Conservation (phyloP, 2,797 vertebrate species). For the Chrysocyon brachyurus region DNA sequence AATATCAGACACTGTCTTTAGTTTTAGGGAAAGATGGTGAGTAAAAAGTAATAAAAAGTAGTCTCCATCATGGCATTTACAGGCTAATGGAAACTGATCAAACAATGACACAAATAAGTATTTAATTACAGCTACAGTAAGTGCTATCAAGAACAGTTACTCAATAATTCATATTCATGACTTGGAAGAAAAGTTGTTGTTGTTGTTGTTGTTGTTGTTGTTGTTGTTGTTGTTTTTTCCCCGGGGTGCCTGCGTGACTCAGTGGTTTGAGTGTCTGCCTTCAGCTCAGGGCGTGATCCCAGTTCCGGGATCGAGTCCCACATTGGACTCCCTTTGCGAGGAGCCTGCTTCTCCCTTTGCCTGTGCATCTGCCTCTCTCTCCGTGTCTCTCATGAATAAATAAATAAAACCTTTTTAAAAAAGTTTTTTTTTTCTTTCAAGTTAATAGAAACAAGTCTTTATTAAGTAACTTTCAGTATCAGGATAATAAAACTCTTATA, state of each 20-base stretch:
- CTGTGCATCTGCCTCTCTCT: too few species aligned
- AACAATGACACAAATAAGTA: not conserved
- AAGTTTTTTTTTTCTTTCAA: not conserved
- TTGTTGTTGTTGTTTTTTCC: too few species aligned
- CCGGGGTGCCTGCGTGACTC: too few species aligned
- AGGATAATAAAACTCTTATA: conserved; percentile 94
- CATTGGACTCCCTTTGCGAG: too few species aligned
- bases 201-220: not conserved
- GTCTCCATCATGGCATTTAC: not conserved
- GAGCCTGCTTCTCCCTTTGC: too few species aligned
- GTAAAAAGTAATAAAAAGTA: not conserved
- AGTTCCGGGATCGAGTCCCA: too few species aligned
- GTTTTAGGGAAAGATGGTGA: not conserved
- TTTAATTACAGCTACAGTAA: not conserved
- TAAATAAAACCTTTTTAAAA: too few species aligned
- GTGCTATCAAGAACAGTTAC: not conserved
- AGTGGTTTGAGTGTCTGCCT: too few species aligned
- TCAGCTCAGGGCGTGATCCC: too few species aligned
- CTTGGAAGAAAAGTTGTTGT: not conserved
- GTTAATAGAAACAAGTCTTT: conserved; percentile 94
- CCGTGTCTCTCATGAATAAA: too few species aligned
- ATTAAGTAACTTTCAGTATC: conserved; percentile 96
- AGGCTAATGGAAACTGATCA: not conserved
- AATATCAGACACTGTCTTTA: not conserved
- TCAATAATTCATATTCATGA: not conserved